phyloP scores from a whole-genome alignment of 2,888 invertebrate species.

The Ophion ventricosus region DNA sequence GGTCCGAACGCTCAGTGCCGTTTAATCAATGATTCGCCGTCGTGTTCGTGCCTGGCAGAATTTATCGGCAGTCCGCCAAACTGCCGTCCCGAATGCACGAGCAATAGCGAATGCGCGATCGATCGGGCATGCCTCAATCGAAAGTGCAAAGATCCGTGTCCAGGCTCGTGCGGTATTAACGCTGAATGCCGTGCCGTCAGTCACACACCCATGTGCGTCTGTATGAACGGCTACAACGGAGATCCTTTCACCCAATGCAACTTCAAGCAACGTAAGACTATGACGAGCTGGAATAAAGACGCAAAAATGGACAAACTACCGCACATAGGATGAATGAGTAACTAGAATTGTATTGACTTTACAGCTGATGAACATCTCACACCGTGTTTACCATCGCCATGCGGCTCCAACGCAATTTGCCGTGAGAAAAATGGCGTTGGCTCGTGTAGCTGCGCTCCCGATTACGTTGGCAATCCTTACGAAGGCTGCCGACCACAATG shows the following conservation, averaged over 20 bases:
- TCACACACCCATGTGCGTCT: constrained; percentile 92
- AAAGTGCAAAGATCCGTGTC: constrained; percentile 92
- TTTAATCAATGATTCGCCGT: constrained; percentile 87
- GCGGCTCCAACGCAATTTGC: constrained; percentile 92
- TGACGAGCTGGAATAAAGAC: constrained; percentile 77
- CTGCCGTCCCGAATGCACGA: constrained; percentile 92
- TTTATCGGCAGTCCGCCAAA: constrained; percentile 92
- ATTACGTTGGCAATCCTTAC: constrained; percentile 87
- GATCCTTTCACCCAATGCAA: constrained; percentile 93
- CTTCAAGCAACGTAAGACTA: constrained; percentile 85
- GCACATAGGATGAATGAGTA: constrained; percentile 25
- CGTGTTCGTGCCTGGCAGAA: constrained; percentile 90
- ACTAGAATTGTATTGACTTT: constrained; percentile 56
- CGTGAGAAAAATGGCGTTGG: constrained; percentile 85
- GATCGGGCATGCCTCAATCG: constrained; percentile 92
- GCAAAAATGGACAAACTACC: constrained; percentile 54
- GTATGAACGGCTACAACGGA: constrained; percentile 90
- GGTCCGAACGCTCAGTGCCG: constrained; percentile 92
- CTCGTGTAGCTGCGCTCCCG: constrained; percentile 85
- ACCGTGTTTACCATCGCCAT: constrained; percentile 93
- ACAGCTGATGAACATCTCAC: constrained; percentile 65
- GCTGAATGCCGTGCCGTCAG: constrained; percentile 92
- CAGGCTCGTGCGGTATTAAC: constrained; percentile 91
- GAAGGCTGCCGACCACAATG: constrained; percentile 89
- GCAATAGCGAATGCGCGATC: constrained; percentile 91